Evolutionary conservation across 2,113 vertebrate genomes (phyloP).

Genomic region (Eulemur rufifrons): DNA sequence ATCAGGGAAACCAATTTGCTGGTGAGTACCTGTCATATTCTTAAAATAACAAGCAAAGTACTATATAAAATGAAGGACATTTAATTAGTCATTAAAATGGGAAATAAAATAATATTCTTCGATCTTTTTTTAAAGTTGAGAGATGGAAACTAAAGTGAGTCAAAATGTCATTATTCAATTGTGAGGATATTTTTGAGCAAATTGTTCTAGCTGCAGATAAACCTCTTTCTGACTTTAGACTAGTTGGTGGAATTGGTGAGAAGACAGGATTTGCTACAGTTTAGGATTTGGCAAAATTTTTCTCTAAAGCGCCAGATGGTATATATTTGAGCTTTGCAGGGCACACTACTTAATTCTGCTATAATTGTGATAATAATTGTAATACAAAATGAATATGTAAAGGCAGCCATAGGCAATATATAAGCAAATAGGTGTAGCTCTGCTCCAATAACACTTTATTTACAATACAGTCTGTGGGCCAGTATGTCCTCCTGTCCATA

Average conservation of each 20-base stretch:
- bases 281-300: not conserved
- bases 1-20: no score
- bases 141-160: conserved; percentile 11
- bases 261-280: not conserved
- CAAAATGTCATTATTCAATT: not conserved
- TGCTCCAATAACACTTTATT: conserved; percentile 9
- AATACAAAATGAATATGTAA: not conserved
- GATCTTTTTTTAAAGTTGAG: not conserved
- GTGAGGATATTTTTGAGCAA: not conserved
- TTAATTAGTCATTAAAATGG: not conserved
- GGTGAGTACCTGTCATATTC: not conserved
- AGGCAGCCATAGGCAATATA: not conserved
- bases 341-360: not conserved
- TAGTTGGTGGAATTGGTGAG: not conserved
- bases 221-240: not conserved
- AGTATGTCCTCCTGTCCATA: not conserved
- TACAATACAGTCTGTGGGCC: not conserved
- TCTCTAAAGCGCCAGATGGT: not conserved
- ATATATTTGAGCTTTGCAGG: not conserved
- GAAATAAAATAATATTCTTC: conserved; percentile 7
- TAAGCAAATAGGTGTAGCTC: not conserved
- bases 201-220: not conserved
- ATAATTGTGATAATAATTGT: not conserved
- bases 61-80: not conserved
- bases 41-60: not conserved